These are phyloP conservation scores for Echinops telfairi DNA, from an alignment of 2,113 vertebrate species.

Conservation along the genomic window DNA sequence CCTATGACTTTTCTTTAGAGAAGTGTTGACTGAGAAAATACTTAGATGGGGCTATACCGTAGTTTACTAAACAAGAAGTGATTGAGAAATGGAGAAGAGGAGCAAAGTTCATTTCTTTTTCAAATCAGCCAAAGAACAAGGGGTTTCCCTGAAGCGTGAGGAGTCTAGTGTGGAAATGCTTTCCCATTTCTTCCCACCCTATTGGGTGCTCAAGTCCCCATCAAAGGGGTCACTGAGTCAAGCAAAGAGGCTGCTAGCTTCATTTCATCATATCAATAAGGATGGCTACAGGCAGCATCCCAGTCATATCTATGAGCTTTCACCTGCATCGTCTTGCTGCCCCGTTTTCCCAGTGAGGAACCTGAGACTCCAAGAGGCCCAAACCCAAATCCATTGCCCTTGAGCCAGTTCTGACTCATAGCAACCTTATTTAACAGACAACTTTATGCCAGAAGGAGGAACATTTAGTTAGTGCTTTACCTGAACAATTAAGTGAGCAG, in stretches of 20 bases:
- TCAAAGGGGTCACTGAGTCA: rapidly evolving
- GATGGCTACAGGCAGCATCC: rapidly evolving
- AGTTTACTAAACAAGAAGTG: background rate
- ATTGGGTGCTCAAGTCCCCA: rapidly evolving
- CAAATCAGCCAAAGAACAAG: rapidly evolving
- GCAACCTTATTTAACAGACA: no score
- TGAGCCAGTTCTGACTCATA: no score
- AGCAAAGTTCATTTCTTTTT: background rate
- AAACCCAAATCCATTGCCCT: no score
- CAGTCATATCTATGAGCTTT: no score
- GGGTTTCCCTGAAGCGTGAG: background rate
- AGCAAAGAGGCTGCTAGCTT: background rate
- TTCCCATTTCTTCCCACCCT: background rate
- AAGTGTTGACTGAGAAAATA: background rate
- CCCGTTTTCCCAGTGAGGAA: rapidly evolving
- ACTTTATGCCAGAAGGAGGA: no score
- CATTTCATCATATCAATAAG: no score
- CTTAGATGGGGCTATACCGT: background rate
- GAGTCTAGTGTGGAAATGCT: no score
- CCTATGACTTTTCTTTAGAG: background rate
- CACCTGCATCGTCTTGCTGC: background rate
- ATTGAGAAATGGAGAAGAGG: background rate
- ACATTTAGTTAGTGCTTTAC: no score
- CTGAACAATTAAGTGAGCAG: no score
- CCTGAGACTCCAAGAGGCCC: no score